These are phyloP conservation scores for Amaurobius ferox DNA, from an alignment of 2,888 invertebrate species.

Conservation along the genomic window DNA sequence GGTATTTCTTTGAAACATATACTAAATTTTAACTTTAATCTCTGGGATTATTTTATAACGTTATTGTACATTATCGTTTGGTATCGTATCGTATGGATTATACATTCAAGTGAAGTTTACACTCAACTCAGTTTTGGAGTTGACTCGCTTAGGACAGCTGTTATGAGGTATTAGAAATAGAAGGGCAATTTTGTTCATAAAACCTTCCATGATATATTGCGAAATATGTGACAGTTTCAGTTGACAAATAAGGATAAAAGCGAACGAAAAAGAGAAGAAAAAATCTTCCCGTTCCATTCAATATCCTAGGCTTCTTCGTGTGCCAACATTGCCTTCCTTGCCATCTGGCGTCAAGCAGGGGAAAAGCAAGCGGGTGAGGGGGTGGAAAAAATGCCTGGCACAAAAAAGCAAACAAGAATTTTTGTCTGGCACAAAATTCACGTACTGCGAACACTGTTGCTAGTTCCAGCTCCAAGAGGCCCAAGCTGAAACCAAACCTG, in stretches of 20 bases:
- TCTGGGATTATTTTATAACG: too few species aligned
- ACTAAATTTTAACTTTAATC: too few species aligned
- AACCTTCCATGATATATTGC: constrained; percentile 60
- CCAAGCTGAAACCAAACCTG: constrained; percentile 67
- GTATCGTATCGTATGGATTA: background rate
- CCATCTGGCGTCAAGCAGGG: constrained; percentile 60
- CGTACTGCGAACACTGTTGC: constrained; percentile 70
- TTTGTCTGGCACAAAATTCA: constrained; percentile 69
- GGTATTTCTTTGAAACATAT: too few species aligned
- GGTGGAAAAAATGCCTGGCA: constrained; percentile 35
- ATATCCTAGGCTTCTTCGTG: constrained; percentile 65
- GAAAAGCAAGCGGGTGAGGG: constrained; percentile 6
- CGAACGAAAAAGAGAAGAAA: constrained; percentile 32
- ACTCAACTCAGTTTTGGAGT: background rate
- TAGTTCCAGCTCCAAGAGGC: constrained; percentile 38
- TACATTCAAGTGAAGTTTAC: background rate
- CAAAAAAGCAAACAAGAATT: constrained; percentile 61
- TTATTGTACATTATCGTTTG: background rate
- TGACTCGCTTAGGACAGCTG: constrained; percentile 40
- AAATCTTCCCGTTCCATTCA: constrained; percentile 58
- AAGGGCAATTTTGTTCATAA: constrained; percentile 68
- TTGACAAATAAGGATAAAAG: constrained; percentile 70
- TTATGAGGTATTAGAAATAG: constrained; percentile 63
- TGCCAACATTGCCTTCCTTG: constrained; percentile 66
- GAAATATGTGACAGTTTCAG: constrained; percentile 68